These are phyloP conservation scores for Agrypnus murinus DNA, from an alignment of 2,888 invertebrate genomes.

Conservation along the genomic window DNA sequence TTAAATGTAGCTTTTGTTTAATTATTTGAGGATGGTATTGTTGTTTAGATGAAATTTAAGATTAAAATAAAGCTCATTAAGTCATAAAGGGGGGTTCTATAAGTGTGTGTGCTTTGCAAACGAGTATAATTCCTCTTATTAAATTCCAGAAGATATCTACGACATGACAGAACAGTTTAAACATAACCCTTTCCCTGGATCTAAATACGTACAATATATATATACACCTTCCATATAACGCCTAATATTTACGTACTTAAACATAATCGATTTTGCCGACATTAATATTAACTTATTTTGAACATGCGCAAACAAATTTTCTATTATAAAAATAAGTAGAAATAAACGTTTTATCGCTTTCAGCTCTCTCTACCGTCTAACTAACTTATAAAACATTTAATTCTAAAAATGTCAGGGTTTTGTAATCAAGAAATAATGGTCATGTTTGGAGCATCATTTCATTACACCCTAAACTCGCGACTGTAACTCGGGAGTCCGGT, in stretches of 20 bases:
- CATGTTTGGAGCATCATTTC: constrained; percentile 10
- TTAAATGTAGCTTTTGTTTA: neutral
- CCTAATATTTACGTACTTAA: constrained; percentile 37
- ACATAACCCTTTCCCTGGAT: constrained; percentile 3
- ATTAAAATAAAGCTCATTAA: neutral
- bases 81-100: constrained; percentile 3
- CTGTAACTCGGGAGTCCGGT: constrained; percentile 24
- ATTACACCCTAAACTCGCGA: constrained; percentile 23
- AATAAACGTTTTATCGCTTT: neutral
- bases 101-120: neutral
- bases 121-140: neutral
- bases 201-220: constrained; percentile 9
- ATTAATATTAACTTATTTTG: constrained; percentile 44
- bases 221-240: constrained; percentile 23
- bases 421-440: constrained; percentile 25
- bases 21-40: neutral
- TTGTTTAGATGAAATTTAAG: constrained; percentile 4
- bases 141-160: constrained; percentile 17
- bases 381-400: neutral
- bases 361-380: neutral
- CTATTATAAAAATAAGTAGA: constrained; percentile 20
- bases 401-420: constrained; percentile 8
- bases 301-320: constrained; percentile 46
- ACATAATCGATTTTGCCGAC: constrained; percentile 45
- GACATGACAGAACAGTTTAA: neutral